These are phyloP conservation scores for Lithophane ornitopus DNA, from an alignment of 2,888 invertebrate species.

Conservation along the genomic window DNA sequence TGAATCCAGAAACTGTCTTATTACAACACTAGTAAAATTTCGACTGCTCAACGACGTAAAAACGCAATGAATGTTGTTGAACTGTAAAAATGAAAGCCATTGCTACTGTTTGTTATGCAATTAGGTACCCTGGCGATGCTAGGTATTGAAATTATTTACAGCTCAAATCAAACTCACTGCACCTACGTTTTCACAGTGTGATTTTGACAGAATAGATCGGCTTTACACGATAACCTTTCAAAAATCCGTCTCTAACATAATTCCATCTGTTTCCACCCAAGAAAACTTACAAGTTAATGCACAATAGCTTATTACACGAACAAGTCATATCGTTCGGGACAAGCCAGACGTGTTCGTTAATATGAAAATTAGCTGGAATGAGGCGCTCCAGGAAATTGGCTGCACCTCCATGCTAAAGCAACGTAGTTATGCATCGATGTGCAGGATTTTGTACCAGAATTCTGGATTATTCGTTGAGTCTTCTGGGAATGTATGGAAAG, in stretches of 20 bases:
- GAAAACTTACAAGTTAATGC: conserved; percentile 54
- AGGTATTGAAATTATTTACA: too few relatives aligned
- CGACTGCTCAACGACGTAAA: too few relatives aligned
- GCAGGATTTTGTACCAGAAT: conserved; percentile 23
- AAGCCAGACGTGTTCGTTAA: conserved; percentile 76
- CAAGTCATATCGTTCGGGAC: conserved; percentile 63
- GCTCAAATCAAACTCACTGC: too few relatives aligned
- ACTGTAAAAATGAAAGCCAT: too few relatives aligned
- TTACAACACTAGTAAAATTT: too few relatives aligned
- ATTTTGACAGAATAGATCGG: background rate
- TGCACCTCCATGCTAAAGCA: conserved; percentile 52
- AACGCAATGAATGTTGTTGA: too few relatives aligned
- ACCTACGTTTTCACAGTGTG: too few relatives aligned
- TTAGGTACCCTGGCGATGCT: too few relatives aligned
- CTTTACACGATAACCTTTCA: background rate
- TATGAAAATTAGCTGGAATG: conserved; percentile 79
- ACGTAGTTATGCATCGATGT: conserved; percentile 57
- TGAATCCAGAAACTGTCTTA: background rate
- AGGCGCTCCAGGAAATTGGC: conserved; percentile 76
- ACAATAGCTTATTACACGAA: conserved; percentile 60
- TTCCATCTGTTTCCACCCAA: background rate
- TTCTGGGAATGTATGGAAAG: conserved; percentile 24
- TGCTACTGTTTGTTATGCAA: too few relatives aligned
- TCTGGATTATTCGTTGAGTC: conserved; percentile 24
- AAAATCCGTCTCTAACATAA: background rate